Base-by-base conservation (phyloP, 2,797 vertebrate species). In the Acanthurus tractus region DNA sequence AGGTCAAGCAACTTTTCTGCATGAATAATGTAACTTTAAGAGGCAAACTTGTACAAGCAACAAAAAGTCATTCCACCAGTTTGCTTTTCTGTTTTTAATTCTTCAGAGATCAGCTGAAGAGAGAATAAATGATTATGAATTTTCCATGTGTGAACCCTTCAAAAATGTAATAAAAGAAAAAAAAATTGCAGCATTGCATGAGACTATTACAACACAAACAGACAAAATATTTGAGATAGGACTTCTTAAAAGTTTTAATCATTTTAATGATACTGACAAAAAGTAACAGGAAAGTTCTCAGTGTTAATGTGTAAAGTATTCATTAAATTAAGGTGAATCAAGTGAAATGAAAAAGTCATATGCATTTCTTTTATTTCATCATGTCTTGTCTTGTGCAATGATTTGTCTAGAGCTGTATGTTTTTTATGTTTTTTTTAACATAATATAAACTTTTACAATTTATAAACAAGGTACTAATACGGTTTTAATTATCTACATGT, bases 181-280 rank as follows among this genome's bases (percentile, higher is more conserved):
- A 34, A 34, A 34, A 0, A 34, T 34, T 20, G 25, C n/a, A 13
- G 1, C 22, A n/a, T 11, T 56, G 20, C 29, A 2, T 20, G 29
- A 73, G 29, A 53, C 17, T 50, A 20, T 42, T 44, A 29, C 68
- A 65, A 61, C 34, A 87, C 70, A 76, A 70, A 78, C n/a, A 58
- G 64, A 84, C 76, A 65, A 68, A 62, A 23, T 1, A 76, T 46
- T 29, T 50, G 62, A 82, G 70, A 81, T 65, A 58, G 65, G 50
- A 62, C 34, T 55, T 57, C 83, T 86, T 49, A 22, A 82, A 89
- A 87, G 66, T 84, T 94, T 92, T 83, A 82, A 91, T 89, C 66
- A 63, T 73, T 92, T 89, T 92, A 89, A 88, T 90, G 83, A 83
- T 80, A 62, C 55, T 88, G 86, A 89, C 88, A 91, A 87, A 92